A percentile compares a stretch with the other conserved stretches of the same genome.
These are phyloP conservation scores for Phrynocephalus guinanensis DNA, from an alignment of 2,797 vertebrate species.

Conservation along the genomic window DNA sequence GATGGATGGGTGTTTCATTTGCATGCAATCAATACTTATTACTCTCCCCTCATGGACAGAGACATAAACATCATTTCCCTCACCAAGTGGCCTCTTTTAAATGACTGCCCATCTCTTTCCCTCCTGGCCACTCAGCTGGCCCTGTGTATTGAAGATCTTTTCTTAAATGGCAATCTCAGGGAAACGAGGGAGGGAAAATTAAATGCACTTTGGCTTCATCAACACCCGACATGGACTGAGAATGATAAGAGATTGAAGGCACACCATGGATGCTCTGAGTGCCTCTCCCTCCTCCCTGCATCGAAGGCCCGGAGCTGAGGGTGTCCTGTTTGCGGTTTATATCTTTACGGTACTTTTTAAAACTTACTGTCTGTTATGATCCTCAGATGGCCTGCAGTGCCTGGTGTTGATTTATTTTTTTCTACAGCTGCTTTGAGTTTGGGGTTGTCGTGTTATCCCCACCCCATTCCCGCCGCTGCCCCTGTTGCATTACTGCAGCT, in stretches of 20 bases:
- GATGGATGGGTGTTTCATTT: slow-evolving; percentile 17
- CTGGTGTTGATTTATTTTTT: no score
- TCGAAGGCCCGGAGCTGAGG: neutral
- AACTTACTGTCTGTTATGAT: neutral
- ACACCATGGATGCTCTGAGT: neutral
- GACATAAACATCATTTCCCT: neutral
- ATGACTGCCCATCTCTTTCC: neutral
- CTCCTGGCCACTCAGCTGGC: neutral
- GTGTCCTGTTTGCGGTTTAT: neutral
- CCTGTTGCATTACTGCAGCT: no score
- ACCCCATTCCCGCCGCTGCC: no score
- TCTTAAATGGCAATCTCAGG: neutral
- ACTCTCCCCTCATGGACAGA: slow-evolving; percentile 6
- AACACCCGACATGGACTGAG: neutral
- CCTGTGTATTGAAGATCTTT: neutral
- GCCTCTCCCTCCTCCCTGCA: neutral
- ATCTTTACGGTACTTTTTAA: neutral
- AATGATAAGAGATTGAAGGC: neutral
- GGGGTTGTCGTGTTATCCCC: no score
- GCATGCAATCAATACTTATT: slow-evolving; percentile 6
- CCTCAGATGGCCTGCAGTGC: no score
- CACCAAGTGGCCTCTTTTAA: neutral
- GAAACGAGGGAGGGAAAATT: neutral
- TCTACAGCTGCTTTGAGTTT: no score
- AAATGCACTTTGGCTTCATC: neutral